phyloP scores from a whole-genome alignment of 1,140 invertebrate species.

The Zeugodacus cucurbitae region DNA sequence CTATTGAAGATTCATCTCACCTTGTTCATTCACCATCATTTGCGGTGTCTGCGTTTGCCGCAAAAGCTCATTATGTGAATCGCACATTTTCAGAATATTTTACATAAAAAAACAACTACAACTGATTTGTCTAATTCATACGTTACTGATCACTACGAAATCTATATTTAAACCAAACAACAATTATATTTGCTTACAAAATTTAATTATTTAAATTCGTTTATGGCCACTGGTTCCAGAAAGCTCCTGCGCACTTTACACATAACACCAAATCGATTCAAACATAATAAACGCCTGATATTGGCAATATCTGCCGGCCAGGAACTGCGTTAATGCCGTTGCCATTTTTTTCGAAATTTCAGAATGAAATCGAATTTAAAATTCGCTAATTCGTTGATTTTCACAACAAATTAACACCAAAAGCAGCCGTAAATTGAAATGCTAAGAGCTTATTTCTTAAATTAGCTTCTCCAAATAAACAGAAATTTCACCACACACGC shows the following conservation, averaged over 20 bases:
- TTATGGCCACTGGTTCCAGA: background rate
- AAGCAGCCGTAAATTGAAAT: background rate
- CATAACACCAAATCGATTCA: background rate
- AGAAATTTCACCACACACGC: background rate
- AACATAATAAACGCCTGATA: background rate
- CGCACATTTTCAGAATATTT: background rate
- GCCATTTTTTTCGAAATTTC: background rate
- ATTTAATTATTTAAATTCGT: background rate
- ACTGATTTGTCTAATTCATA: background rate
- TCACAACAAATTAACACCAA: background rate
- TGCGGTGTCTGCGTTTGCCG: background rate
- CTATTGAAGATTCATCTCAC: background rate
- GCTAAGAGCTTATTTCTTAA: background rate
- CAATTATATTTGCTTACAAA: background rate
- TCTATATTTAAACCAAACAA: background rate
- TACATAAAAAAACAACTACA: background rate
- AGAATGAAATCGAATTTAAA: background rate
- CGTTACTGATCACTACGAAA: too few relatives aligned
- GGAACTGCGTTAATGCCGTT: background rate
- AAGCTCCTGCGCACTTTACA: background rate
- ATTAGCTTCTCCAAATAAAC: background rate
- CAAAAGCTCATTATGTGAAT: background rate
- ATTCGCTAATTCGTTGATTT: background rate
- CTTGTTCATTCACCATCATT: background rate
- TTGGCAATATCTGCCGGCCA: background rate